These are phyloP conservation scores for Griposia aprilina DNA, from an alignment of 2,888 invertebrate genomes.

Conservation along the genomic window DNA sequence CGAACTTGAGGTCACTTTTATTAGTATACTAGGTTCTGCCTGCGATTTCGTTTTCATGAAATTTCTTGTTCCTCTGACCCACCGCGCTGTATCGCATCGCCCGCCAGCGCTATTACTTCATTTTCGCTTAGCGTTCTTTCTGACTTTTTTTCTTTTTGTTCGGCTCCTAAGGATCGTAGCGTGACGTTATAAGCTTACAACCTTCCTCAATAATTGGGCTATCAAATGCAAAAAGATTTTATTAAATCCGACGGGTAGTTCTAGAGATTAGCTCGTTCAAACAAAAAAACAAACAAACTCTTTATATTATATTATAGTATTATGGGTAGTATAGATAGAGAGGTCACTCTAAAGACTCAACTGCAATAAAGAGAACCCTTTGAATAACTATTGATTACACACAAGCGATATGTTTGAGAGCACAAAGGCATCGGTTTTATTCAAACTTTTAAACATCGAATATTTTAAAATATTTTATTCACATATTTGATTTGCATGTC, in stretches of 20 bases:
- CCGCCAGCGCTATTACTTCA: neutral
- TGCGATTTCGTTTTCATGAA: too few species aligned
- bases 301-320: too few species aligned
- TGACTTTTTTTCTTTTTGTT: neutral
- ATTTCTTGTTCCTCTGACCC: too few species aligned
- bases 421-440: constrained; percentile 17
- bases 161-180: neutral
- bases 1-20: constrained; percentile 1
- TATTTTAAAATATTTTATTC: constrained; percentile 20
- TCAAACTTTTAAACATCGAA: constrained; percentile 23
- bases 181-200: neutral
- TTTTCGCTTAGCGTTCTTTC: neutral
- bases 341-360: neutral
- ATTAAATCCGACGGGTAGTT: neutral
- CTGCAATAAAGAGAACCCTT: neutral
- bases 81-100: too few species aligned
- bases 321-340: neutral
- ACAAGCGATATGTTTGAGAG: neutral
- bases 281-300: too few species aligned
- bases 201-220: neutral
- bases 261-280: too few species aligned
- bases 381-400: neutral
- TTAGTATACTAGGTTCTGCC: neutral
- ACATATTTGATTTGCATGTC: constrained; percentile 19
- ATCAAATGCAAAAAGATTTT: neutral